These are phyloP conservation scores for Maniola hyperantus DNA, from an alignment of 2,888 invertebrate genomes.

Conservation along the genomic window DNA sequence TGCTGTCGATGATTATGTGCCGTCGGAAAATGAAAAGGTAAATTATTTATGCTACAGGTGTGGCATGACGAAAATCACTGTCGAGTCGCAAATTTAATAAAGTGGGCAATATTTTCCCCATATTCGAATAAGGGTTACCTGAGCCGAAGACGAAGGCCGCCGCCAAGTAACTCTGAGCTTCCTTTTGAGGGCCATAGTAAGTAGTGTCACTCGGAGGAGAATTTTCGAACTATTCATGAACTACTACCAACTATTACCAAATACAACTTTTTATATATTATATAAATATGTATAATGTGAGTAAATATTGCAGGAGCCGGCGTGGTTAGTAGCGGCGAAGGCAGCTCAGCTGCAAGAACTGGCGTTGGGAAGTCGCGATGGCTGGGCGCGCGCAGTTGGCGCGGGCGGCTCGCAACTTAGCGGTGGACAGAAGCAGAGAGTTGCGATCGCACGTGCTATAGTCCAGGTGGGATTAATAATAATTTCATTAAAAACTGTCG, in stretches of 20 bases:
- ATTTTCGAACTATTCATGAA: background rate
- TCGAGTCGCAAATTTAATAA: too few relatives aligned
- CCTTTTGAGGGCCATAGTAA: too few relatives aligned
- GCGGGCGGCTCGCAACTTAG: conserved; percentile 95
- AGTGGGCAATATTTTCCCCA: too few relatives aligned
- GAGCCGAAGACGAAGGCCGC: too few relatives aligned
- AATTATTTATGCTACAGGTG: conserved; percentile 2
- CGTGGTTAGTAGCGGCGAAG: conserved; percentile 84
- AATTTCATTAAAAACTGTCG: too few relatives aligned
- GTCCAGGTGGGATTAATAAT: conserved; percentile 85
- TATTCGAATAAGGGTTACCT: too few relatives aligned
- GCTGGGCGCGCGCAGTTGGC: conserved; percentile 93
- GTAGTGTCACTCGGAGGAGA: background rate
- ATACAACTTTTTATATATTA: background rate
- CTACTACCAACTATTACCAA: too few relatives aligned
- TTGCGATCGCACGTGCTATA: conserved; percentile 96
- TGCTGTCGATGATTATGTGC: conserved; percentile 68
- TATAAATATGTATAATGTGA: conserved; percentile 1
- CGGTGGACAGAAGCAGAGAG: conserved; percentile 96
- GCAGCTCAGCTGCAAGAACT: conserved; percentile 95
- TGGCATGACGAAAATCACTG: too few relatives aligned
- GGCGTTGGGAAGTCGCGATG: conserved; percentile 84
- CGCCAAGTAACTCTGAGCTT: too few relatives aligned
- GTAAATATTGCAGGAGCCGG: conserved; percentile 46
- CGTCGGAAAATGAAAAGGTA: conserved; percentile 50